phyloP scores from a whole-genome alignment of 2,888 invertebrate genomes.

The Pyrochroa serraticornis region DNA sequence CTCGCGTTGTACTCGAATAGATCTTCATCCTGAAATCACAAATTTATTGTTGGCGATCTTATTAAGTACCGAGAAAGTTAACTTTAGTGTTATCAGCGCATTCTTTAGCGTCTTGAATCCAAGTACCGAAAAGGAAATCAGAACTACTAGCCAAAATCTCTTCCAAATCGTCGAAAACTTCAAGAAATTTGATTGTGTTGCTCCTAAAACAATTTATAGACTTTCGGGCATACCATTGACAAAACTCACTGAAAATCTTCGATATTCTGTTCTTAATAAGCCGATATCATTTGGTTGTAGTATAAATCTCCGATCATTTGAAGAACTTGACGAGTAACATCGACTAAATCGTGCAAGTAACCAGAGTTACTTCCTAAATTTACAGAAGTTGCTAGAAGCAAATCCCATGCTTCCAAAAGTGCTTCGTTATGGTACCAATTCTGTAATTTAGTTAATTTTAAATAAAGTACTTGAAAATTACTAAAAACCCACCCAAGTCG shows the following conservation, averaged over 20 bases:
- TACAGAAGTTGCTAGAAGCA: slow-evolving; percentile 44
- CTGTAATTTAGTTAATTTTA: slow-evolving; percentile 48
- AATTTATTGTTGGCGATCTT: slow-evolving; percentile 62
- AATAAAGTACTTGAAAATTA: slow-evolving; percentile 9
- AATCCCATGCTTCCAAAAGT: slow-evolving; percentile 58
- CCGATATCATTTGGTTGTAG: slow-evolving; percentile 61
- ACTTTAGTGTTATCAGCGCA: slow-evolving; percentile 60
- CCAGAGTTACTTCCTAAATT: slow-evolving; percentile 53
- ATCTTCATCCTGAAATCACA: slow-evolving; percentile 58
- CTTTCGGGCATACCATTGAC: too few relatives aligned
- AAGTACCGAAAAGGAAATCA: slow-evolving; percentile 73
- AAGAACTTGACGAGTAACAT: slow-evolving; percentile 82
- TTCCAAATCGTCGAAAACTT: slow-evolving; percentile 69
- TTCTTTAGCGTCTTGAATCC: slow-evolving; percentile 70
- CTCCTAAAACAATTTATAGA: slow-evolving; percentile 55
- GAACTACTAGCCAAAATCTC: slow-evolving; percentile 66
- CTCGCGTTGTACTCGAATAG: slow-evolving; percentile 81
- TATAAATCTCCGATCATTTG: slow-evolving; percentile 75
- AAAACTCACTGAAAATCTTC: slow-evolving; percentile 53
- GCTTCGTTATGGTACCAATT: slow-evolving; percentile 72
- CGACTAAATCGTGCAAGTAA: slow-evolving; percentile 81
- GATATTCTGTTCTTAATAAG: slow-evolving; percentile 55
- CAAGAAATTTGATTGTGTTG: slow-evolving; percentile 55
- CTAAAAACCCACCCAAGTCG: slow-evolving; percentile 64
- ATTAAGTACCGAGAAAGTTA: slow-evolving; percentile 60